Evolutionary conservation across 2,113 vertebrate species (phyloP), one percentile per base, ranked within the genome.

Genomic region (Nerophis lumbriciformis): DNA sequence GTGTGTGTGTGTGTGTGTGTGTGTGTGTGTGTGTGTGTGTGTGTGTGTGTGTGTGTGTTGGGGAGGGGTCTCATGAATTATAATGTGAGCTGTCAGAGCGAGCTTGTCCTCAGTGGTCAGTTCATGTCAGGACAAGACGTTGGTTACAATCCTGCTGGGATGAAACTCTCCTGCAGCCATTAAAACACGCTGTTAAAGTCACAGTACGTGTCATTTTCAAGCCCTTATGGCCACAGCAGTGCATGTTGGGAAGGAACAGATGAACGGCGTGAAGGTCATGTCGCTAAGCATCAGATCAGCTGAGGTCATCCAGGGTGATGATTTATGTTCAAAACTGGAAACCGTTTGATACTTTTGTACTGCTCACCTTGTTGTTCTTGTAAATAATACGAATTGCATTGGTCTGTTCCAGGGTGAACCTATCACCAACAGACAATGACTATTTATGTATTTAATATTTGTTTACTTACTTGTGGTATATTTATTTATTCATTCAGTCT

Each of bases 261-360:
- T 67, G 65, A 52, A 68, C 65, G 72, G 87, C 19, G 76, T 79
- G 80, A 88, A 86, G 84, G 84, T 87, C 84, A 85, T 59, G 86
- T 88, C 84, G 61, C 77, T 72, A 68, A 82, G 82, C 77, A 87
- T 88, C 83, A 85, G 72, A 85, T 88, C 83, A 85, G 82, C 75
- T 62, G 77, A 71, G 63, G 42, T 45, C 42, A 45, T 45, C 11
- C 12, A 28, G 4, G 4, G 28, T 28, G 28, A 28, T 1, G 3
- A 28, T 28, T 1, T 28, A 28, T 3, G 28, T 2, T 28, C 28
- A 3, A 28, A 28, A 28, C 28, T 28, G 28, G 28, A 59, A 59
- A 35, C 42, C 57, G 15, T 59, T 59, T 59, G 11, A 12, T 6
- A 11, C 10, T 45, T 12, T 45, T 8, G 8, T 42, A 19, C 16